Evolutionary conservation across 1,140 invertebrate species (phyloP).

Genomic region (Drosophila truncata): DNA sequence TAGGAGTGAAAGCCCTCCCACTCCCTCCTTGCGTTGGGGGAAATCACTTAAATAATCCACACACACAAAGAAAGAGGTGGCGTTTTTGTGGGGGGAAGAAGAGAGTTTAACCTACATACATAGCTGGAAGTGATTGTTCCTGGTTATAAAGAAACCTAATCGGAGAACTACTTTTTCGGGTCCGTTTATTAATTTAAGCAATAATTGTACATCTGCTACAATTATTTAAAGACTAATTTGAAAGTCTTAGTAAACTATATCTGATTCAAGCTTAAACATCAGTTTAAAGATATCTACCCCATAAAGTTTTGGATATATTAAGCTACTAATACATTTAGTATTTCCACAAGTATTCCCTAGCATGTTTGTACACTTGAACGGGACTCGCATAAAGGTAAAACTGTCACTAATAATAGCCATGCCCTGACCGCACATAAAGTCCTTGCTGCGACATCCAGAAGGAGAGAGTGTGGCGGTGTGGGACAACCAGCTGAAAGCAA

Average conservation of each 20-base stretch:
- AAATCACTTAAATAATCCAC: conserved; percentile 64
- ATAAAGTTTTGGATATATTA: too few relatives aligned
- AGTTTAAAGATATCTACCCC: neutral
- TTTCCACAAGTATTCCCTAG: conserved; percentile 4
- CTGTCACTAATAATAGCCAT: conserved; percentile 79
- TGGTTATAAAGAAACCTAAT: neutral
- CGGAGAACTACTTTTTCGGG: too few relatives aligned
- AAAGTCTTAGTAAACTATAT: neutral
- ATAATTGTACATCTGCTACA: too few relatives aligned
- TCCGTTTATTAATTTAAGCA: too few relatives aligned
- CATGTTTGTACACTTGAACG: conserved; percentile 51
- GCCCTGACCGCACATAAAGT: conserved; percentile 75
- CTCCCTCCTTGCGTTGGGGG: conserved; percentile 47
- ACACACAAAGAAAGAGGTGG: neutral
- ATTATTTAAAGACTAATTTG: too few relatives aligned
- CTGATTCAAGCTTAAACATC: neutral
- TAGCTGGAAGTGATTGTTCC: neutral
- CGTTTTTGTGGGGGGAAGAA: too few relatives aligned
- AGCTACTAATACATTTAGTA: neutral
- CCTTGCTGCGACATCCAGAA: conserved; percentile 40
- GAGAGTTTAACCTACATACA: neutral
- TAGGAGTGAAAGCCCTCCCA: conserved; percentile 19
- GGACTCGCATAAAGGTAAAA: conserved; percentile 74
- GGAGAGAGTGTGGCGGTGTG: conserved; percentile 11
- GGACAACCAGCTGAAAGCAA: conserved; percentile 5